Evolutionary conservation across 2,888 invertebrate species (phyloP).

Genomic region (Acholoe squamosa): DNA sequence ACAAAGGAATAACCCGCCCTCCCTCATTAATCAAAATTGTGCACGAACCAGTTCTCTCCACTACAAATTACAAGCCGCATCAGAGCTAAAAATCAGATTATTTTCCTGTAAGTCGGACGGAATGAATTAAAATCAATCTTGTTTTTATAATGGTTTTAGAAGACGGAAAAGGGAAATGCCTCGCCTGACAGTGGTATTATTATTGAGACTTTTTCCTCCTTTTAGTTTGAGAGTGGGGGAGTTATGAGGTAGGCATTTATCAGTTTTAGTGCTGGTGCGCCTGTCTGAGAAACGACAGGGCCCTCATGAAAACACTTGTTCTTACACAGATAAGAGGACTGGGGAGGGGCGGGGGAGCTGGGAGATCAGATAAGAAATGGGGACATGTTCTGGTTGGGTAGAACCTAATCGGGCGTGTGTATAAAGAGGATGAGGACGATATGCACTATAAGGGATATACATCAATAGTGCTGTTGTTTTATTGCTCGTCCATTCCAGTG

Average conservation of each 20-base stretch:
- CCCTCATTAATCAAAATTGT: conserved; percentile 18
- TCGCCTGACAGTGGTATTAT: conserved; percentile 8
- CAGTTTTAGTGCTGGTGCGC: conserved; percentile 2
- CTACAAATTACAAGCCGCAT: not conserved
- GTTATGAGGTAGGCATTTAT: not conserved
- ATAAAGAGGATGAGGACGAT: too few relatives aligned
- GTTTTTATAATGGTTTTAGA: not conserved
- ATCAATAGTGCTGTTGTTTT: too few relatives aligned
- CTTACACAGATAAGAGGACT: not conserved
- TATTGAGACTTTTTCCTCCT: not conserved
- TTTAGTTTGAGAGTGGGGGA: too few relatives aligned
- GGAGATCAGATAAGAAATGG: too few relatives aligned
- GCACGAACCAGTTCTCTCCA: not conserved
- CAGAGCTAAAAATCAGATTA: conserved; percentile 18
- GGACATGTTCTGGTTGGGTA: not conserved
- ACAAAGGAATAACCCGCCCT: not conserved
- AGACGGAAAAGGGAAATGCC: conserved; percentile 8
- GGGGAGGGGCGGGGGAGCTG: too few relatives aligned
- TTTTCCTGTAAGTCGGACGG: conserved; percentile 19
- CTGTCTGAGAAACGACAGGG: not conserved
- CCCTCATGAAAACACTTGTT: conserved; percentile 12
- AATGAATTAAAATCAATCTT: conserved; percentile 11
- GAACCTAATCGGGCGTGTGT: not conserved
- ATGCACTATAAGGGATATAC: too few relatives aligned
- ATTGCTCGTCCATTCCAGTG: too few relatives aligned